Base-by-base conservation (phyloP, 2,888 invertebrate genomes). In the Cryptus armator region DNA sequence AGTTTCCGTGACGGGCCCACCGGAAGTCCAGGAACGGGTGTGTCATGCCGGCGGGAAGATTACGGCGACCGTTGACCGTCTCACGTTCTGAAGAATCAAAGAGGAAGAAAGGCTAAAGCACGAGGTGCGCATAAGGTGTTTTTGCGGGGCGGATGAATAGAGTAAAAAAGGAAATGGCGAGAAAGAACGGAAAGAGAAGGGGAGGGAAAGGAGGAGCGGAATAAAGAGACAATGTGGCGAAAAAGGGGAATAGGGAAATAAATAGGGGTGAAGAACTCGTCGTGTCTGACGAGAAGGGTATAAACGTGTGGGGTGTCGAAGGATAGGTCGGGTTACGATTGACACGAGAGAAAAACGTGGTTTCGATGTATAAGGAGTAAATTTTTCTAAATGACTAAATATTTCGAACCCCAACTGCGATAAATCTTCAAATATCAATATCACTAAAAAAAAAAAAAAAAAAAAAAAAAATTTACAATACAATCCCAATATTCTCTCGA, bases 61-160 rank as follows among this genome's bases (percentile, higher is more conserved):
- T 85, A 83, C 85, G 85, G 56, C 85, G 85, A 71, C 80, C 85
- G 85, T 85, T 85, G 85, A 85, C 85, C 82, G 85, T 85, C 85
- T 85, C 85, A 67, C 85, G 85, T 85, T 85, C 85, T 85, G 85
- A 85, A 85, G 85, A 85, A 85, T 85, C 85, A 85, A 85, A 85
- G 85, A 85, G 82, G 83, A 85, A 85, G 80, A 76, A 85, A 83
- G 79, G 82, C 85, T 85, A 85, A 76, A 82, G 66, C 79, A 85
- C 85, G 82, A 80, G 85, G 82, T 80, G 74, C 78, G 81, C 79
- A 82, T 51, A 85, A 75, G 75, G 68, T 71, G 46, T 79, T 70
- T 59, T 75, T 43, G 62, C 44, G 62, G 66, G 46, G 46, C 46
- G 66, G 72, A 71, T 74, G n/a, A 59, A 74, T 7, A 43, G 46